Evolutionary conservation across 1,140 invertebrate genomes (phyloP).

Genomic region (Apis cerana): DNA sequence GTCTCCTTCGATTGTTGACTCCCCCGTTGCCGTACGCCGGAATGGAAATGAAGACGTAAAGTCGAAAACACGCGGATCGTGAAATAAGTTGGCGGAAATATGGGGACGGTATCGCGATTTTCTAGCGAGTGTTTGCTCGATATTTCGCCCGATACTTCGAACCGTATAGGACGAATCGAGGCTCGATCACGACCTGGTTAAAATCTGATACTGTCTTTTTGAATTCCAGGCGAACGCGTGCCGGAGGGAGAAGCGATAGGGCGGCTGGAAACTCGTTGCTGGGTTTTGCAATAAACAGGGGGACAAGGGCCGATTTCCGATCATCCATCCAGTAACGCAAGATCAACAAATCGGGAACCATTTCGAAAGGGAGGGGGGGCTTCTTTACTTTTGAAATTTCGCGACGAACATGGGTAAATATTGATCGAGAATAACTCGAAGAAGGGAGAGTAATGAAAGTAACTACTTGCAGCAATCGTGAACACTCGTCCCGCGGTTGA

Average conservation of each 20-base stretch:
- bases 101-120: not conserved
- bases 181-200: no score
- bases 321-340: conserved; percentile 42
- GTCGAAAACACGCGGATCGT: not conserved
- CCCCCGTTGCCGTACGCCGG: no score
- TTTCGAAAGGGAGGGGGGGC: conserved; percentile 8
- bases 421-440: conserved; percentile 15
- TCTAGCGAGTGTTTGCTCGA: not conserved
- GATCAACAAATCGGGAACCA: conserved; percentile 50
- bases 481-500: not conserved
- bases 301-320: conserved; percentile 27
- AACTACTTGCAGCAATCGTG: no score
- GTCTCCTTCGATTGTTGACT: not conserved
- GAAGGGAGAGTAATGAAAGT: not conserved
- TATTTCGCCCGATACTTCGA: not conserved
- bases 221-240: not conserved
- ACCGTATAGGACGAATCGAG: not conserved
- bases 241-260: not conserved
- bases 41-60: not conserved
- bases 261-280: not conserved
- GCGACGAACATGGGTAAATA: conserved; percentile 11
- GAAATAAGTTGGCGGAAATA: not conserved
- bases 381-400: conserved; percentile 23
- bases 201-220: not conserved
- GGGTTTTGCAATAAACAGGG: conserved; percentile 49